Conservation (phyloP, 2,888 invertebrate species). For the Gandaritis pyraliata region DNA sequence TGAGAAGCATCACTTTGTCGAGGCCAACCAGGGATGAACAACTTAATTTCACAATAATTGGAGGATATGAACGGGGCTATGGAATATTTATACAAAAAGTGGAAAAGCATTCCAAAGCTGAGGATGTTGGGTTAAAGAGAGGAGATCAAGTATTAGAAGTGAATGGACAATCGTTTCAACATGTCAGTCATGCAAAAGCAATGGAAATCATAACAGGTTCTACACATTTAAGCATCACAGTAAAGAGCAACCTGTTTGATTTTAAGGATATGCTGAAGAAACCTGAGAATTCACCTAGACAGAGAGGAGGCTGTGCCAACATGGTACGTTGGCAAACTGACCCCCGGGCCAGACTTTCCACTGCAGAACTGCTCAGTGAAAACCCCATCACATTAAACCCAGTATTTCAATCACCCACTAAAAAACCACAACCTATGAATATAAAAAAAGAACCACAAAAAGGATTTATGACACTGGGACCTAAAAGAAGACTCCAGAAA, state of each 20-base stretch:
- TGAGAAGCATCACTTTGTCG: constrained; percentile 95
- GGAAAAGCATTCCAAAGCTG: constrained; percentile 96
- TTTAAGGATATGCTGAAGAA: constrained; percentile 88
- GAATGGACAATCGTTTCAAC: constrained; percentile 98
- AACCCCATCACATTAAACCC: constrained; percentile 75
- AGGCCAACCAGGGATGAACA: constrained; percentile 96
- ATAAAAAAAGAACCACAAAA: constrained; percentile 87
- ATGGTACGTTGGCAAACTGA: constrained; percentile 87
- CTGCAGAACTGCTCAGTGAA: constrained; percentile 87
- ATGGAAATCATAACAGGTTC: constrained; percentile 96
- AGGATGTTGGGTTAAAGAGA: constrained; percentile 97
- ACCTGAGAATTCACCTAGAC: constrained; percentile 92
- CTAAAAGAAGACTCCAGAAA: constrained; percentile 92
- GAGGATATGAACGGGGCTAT: constrained; percentile 95
- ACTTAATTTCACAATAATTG: constrained; percentile 96
- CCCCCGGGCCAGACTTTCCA: constrained; percentile 90
- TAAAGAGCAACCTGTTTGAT: constrained; percentile 97
- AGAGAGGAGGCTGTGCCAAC: constrained; percentile 86
- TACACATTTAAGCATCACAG: constrained; percentile 97
- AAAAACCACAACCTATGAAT: constrained; percentile 82
- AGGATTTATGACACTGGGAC: constrained; percentile 95
- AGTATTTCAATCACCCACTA: constrained; percentile 82
- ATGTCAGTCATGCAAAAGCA: constrained; percentile 95
- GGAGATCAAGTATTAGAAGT: constrained; percentile 99
- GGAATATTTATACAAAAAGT: constrained; percentile 98